These are phyloP conservation scores for Coregonus suidteri DNA, from an alignment of 2,797 vertebrate genomes.

Conservation along the genomic window DNA sequence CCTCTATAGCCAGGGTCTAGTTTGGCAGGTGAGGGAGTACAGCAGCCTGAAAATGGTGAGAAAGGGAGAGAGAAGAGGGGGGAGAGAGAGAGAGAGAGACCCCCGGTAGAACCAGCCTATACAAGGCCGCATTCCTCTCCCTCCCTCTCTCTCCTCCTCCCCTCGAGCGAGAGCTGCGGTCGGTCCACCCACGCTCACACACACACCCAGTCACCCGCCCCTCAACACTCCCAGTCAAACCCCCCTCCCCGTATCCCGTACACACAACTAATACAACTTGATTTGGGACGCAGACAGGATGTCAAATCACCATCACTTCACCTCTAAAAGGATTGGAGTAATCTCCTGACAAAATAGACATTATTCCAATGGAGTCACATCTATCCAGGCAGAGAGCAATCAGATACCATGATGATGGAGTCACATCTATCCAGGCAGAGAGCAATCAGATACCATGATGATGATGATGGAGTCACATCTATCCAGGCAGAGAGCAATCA, in stretches of 20 bases:
- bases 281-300: not conserved
- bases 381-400: not conserved
- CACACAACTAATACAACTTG: not conserved
- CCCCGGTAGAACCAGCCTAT: slow-evolving; percentile 75
- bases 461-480: too few relatives aligned
- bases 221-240: slow-evolving; percentile 41
- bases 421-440: too few relatives aligned
- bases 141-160: slow-evolving; percentile 39
- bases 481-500: too few relatives aligned
- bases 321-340: slow-evolving; percentile 16
- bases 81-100: slow-evolving; percentile 41
- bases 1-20: slow-evolving; percentile 37
- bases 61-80: slow-evolving; percentile 20
- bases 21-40: slow-evolving; percentile 67
- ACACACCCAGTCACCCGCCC: slow-evolving; percentile 14
- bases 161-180: slow-evolving; percentile 44
- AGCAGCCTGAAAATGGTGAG: slow-evolving; percentile 55
- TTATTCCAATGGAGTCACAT: slow-evolving; percentile 18
- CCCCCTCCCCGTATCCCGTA: slow-evolving; percentile 16
- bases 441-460: too few relatives aligned
- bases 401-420: too few relatives aligned
- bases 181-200: slow-evolving; percentile 39
- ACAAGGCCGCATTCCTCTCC: slow-evolving; percentile 86
- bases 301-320: not conserved
- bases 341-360: not conserved